These are phyloP conservation scores for Acanthosoma haemorrhoidale DNA, from an alignment of 2,888 invertebrate genomes.

Conservation along the genomic window DNA sequence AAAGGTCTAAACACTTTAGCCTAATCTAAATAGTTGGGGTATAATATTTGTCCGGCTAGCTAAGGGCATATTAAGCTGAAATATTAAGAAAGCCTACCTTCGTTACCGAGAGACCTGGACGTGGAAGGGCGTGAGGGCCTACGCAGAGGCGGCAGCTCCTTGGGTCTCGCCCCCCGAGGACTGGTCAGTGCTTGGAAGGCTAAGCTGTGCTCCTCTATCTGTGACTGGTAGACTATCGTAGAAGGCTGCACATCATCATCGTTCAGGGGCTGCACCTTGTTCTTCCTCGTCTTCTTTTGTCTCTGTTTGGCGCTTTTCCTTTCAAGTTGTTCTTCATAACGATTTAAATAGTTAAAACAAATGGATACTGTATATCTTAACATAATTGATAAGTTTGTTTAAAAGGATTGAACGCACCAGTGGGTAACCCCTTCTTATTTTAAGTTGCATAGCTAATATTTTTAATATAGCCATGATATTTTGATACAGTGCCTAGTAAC, in stretches of 20 bases:
- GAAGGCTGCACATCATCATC: background rate
- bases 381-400: no score
- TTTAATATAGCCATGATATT: no score
- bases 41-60: no score
- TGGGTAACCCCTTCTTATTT: no score
- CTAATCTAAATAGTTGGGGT: no score
- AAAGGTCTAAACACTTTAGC: no score
- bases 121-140: conserved; percentile 24
- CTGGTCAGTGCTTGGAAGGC: conserved; percentile 31
- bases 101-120: conserved; percentile 33
- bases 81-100: background rate
- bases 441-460: no score
- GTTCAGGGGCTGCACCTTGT: conserved; percentile 29
- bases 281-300: conserved; percentile 2
- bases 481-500: no score
- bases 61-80: no score
- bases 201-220: background rate
- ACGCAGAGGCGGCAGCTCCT: conserved; percentile 3
- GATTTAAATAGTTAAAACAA: no score
- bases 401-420: no score
- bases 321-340: conserved; percentile 36
- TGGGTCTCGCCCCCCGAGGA: background rate
- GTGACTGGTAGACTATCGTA: background rate
- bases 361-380: no score
- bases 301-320: conserved; percentile 31